These are phyloP conservation scores for Neodiprion lecontei DNA, from an alignment of 1,140 invertebrate genomes.

Conservation along the genomic window DNA sequence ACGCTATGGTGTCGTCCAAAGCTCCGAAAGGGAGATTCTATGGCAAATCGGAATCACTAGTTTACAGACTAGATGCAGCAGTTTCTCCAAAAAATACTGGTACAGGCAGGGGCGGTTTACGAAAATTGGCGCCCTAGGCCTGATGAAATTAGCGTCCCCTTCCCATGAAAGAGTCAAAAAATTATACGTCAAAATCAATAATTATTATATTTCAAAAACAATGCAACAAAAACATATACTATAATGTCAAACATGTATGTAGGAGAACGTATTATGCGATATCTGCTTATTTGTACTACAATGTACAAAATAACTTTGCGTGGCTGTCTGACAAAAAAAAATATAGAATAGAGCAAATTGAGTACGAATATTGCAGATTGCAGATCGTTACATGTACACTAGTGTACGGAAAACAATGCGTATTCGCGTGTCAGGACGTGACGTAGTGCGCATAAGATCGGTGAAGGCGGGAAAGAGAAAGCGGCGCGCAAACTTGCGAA, in stretches of 20 bases:
- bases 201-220: no score
- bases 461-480: neutral
- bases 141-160: no score
- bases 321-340: no score
- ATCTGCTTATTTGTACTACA: neutral
- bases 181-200: no score
- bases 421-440: neutral
- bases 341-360: no score
- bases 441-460: neutral
- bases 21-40: slow-evolving; percentile 24
- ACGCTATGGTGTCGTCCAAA: slow-evolving; percentile 19
- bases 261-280: neutral
- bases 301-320: neutral
- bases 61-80: slow-evolving; percentile 24
- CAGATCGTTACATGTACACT: no score
- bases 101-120: neutral
- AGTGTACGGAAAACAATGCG: no score
- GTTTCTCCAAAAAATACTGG: slow-evolving; percentile 31
- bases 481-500: neutral
- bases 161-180: no score
- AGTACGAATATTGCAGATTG: no score
- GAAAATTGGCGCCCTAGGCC: no score
- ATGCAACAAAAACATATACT: no score
- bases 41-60: slow-evolving; percentile 22
- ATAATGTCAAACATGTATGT: no score